Base-by-base conservation (phyloP, 2,797 vertebrate species). In the Clarias laeviceps region DNA sequence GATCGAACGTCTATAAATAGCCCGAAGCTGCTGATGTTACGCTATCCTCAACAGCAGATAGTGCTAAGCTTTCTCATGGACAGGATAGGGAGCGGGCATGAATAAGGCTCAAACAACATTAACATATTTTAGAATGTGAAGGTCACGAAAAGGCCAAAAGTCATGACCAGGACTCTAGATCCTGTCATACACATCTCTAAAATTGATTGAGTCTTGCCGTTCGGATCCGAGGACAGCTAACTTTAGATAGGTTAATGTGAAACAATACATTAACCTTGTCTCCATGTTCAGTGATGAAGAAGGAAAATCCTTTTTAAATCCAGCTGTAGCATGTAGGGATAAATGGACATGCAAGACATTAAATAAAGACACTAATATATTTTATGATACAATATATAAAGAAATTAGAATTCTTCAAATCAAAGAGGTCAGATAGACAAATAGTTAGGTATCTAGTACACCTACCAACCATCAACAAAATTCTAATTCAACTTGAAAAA, bases 91-190 rank as follows among this genome's bases (percentile, higher is more conserved):
- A 77, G 59, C 18, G 70, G 22, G 34, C 57, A 37, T 9, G 40
- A 78, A 15, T 54, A 34, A 32, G 20, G 37, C 37, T 62, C 27
- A 8, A 77, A 74, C 22, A 61, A 61, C 57, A 40, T 40, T 8
- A 65, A 34, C 22, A 65, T 61, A 89, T 89, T 92, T 88, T 86
- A 77, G 59, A 87, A 22, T 54, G 17, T 24, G 78, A 50, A 85
- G 87, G 85, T 88, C 86, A 83, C 32, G 68, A 45, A 37, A 45
- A 37, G 89, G 84, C 66, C 61, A 82, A 80, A 82, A 90, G 92
- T 87, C 85, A 86, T 87, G 90, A 89, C 89, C 91, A 92, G 91
- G 91, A 87, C 82, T 82, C 87, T 87, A 85, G n/a, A 88, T 84
- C 86, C 86, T 54, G 90, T 61, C 27, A 86, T 85, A 90, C 87